Conservation (phyloP, 2,888 invertebrate species). For the Xanthorhoe designata region DNA sequence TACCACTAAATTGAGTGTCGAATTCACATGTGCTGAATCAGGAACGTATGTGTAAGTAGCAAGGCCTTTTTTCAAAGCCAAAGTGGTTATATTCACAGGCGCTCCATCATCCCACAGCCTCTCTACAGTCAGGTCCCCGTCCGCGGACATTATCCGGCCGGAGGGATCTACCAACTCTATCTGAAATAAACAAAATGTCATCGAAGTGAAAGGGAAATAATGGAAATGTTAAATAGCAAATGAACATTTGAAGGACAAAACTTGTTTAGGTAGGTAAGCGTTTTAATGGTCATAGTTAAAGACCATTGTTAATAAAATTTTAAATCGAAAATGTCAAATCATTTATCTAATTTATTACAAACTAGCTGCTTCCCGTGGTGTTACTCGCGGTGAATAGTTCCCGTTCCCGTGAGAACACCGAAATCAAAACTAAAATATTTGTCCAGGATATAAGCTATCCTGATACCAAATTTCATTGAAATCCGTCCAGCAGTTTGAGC, state of each 20-base stretch:
- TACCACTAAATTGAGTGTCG: slow-evolving; percentile 91
- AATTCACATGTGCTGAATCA: slow-evolving; percentile 81
- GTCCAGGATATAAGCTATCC: no score
- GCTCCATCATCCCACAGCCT: slow-evolving; percentile 79
- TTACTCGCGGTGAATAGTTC: no score
- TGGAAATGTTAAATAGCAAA: not conserved
- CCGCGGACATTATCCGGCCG: slow-evolving; percentile 62
- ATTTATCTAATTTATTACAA: not conserved
- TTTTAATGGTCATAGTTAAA: not conserved
- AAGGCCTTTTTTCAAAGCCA: slow-evolving; percentile 65
- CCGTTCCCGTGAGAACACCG: no score
- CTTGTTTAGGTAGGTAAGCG: not conserved
- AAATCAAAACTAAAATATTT: no score
- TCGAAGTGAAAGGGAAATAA: not conserved
- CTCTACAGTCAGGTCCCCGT: slow-evolving; percentile 71
- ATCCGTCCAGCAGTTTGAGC: no score
- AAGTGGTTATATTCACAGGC: slow-evolving; percentile 67
- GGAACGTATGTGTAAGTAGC: slow-evolving; percentile 69
- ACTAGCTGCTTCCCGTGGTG: no score
- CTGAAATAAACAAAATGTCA: slow-evolving; percentile 49
- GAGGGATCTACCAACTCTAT: slow-evolving; percentile 74
- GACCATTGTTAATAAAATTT: not conserved
- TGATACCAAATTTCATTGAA: no score
- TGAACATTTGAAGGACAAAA: slow-evolving; percentile 3
- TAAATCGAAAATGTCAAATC: not conserved